Percentiles rank a stretch among this genome's conserved stretches.
These are phyloP conservation scores for Eremobia ochroleuca DNA, from an alignment of 2,888 invertebrate genomes.

Conservation along the genomic window DNA sequence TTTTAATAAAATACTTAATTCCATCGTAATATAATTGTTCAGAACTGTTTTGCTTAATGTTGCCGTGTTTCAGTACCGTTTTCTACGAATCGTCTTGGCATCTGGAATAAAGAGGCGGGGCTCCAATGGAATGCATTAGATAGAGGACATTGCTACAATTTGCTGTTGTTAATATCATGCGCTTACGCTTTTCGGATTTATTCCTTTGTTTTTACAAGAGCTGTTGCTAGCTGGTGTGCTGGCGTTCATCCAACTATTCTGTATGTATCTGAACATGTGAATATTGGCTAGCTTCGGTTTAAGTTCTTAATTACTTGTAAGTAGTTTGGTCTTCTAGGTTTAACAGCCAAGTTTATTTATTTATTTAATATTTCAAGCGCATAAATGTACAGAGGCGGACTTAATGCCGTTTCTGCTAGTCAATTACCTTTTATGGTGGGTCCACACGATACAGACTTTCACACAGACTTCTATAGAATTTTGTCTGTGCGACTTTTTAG, in stretches of 20 bases:
- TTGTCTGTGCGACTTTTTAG: too few relatives aligned
- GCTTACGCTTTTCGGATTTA: constrained; percentile 56
- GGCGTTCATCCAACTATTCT: constrained; percentile 79
- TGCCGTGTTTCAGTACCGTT: constrained; percentile 13
- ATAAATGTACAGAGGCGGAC: too few relatives aligned
- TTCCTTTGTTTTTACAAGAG: constrained; percentile 70
- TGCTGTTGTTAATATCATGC: constrained; percentile 58
- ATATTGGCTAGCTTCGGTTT: constrained; percentile 58
- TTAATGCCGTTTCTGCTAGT: background rate
- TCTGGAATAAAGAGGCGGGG: constrained; percentile 50
- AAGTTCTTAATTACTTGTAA: constrained; percentile 33
- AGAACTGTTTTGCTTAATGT: constrained; percentile 11
- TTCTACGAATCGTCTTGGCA: constrained; percentile 34
- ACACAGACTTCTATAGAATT: too few relatives aligned
- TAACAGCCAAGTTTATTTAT: background rate
- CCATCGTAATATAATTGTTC: constrained; percentile 35
- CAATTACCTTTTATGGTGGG: constrained; percentile 10
- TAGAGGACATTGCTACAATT: constrained; percentile 47
- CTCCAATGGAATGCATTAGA: constrained; percentile 40
- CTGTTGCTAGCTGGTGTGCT: constrained; percentile 76
- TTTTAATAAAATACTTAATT: constrained; percentile 45
- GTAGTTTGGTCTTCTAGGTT: background rate
- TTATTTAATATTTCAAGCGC: too few relatives aligned
- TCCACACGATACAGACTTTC: too few relatives aligned
- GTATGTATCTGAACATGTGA: constrained; percentile 70